phyloP scores from a whole-genome alignment of 2,113 vertebrate genomes.

The Cnemophilus loriae region DNA sequence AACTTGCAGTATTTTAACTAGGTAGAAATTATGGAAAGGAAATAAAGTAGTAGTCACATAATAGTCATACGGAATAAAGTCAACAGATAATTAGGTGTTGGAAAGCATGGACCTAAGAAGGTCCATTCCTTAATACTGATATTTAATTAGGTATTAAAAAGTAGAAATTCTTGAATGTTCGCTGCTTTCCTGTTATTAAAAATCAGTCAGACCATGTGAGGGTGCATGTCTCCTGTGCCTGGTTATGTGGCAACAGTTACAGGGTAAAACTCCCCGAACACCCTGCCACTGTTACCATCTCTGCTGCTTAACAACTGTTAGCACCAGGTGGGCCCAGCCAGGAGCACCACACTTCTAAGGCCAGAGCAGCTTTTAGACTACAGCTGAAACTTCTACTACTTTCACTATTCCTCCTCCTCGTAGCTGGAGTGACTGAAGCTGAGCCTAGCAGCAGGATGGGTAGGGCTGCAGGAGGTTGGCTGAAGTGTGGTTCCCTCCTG shows the following conservation, averaged over 20 bases:
- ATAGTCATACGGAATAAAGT: background rate
- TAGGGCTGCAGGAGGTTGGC: background rate
- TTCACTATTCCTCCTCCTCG: background rate
- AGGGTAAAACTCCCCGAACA: background rate
- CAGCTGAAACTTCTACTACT: background rate
- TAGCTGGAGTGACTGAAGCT: background rate
- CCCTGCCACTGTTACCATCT: background rate
- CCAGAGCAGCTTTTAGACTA: background rate
- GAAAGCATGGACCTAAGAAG: background rate
- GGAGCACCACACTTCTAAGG: background rate
- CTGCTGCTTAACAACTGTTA: background rate
- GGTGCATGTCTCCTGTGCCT: background rate
- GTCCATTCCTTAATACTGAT: background rate
- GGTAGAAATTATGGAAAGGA: background rate
- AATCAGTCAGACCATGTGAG: background rate
- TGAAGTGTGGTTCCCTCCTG: background rate
- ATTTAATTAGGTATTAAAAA: background rate
- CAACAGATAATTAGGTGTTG: background rate
- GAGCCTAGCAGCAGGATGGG: background rate
- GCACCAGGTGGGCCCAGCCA: background rate
- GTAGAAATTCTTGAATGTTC: background rate
- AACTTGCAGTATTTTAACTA: background rate
- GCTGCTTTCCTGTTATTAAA: background rate
- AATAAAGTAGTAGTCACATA: background rate
- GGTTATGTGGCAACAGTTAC: background rate